Conservation (phyloP, 2,888 invertebrate genomes). For the Megaustenia siamemsis region DNA sequence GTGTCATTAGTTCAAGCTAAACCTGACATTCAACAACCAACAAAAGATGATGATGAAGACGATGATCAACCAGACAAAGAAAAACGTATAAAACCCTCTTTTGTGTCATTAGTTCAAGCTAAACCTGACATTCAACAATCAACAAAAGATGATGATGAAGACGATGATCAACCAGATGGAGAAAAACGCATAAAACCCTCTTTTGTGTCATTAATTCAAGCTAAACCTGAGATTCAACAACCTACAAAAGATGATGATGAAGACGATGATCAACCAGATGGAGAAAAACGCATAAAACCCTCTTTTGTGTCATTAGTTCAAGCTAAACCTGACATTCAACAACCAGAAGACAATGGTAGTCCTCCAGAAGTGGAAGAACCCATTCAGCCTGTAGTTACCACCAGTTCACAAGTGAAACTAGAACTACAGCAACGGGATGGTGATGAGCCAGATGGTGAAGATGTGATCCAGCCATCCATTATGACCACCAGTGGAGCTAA, state of each 20-base stretch:
- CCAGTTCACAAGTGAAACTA: conserved; percentile 35
- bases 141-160: not conserved
- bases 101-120: not conserved
- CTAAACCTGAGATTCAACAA: conserved; percentile 55
- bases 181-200: conserved; percentile 26
- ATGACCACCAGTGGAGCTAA: conserved; percentile 41
- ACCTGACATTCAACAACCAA: conserved; percentile 50
- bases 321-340: conserved; percentile 53
- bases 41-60: not conserved
- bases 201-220: conserved; percentile 54
- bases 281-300: conserved; percentile 13
- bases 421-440: conserved; percentile 45
- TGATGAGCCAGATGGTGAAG: conserved; percentile 49
- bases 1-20: conserved; percentile 48
- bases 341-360: conserved; percentile 45
- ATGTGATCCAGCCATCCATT: conserved; percentile 42
- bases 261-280: conserved; percentile 28
- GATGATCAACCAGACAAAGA: not conserved
- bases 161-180: conserved; percentile 18
- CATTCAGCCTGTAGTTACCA: not conserved
- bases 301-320: not conserved
- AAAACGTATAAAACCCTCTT: conserved; percentile 28
- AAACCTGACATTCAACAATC: conserved; percentile 31
- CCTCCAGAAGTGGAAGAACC: conserved; percentile 47
- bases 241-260: too few species aligned